These are phyloP conservation scores for Micrasema longulum DNA, from an alignment of 1,140 invertebrate genomes.

Conservation along the genomic window DNA sequence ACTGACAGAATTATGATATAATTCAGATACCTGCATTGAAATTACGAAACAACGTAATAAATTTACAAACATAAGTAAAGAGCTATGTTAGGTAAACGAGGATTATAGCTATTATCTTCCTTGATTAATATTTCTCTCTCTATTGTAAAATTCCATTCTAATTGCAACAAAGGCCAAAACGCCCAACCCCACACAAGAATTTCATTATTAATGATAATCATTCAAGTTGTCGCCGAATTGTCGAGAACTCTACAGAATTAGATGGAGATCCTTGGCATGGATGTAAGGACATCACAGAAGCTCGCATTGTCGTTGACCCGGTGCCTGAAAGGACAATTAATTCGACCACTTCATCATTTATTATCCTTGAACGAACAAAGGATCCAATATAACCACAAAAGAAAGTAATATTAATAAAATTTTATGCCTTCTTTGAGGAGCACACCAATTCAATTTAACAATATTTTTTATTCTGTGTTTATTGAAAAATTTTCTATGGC, in stretches of 20 bases:
- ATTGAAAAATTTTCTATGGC: no score
- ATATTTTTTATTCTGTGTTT: no score
- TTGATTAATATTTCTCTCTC: no score
- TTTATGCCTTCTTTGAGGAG: background rate
- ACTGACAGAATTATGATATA: no score
- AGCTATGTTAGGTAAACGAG: background rate
- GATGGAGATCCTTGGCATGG: background rate
- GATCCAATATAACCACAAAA: slow-evolving; percentile 3
- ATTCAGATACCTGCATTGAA: no score
- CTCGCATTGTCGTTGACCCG: slow-evolving; percentile 20
- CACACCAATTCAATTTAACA: background rate
- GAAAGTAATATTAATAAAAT: no score
- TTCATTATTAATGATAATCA: slow-evolving; percentile 14
- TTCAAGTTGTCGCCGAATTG: background rate
- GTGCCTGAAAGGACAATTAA: slow-evolving; percentile 25
- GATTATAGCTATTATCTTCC: background rate
- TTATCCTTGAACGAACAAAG: slow-evolving; percentile 10
- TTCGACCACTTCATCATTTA: slow-evolving; percentile 14
- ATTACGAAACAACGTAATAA: no score
- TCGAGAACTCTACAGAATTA: background rate
- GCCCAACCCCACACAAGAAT: background rate
- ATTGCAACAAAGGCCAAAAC: background rate
- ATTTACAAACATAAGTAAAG: background rate
- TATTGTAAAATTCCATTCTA: background rate
- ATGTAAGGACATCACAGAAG: slow-evolving; percentile 16